Percentiles rank a stretch among this genome's conserved stretches.
phyloP scores from a whole-genome alignment of 2,113 vertebrate species.

The Telmatochromis bifrenatus region DNA sequence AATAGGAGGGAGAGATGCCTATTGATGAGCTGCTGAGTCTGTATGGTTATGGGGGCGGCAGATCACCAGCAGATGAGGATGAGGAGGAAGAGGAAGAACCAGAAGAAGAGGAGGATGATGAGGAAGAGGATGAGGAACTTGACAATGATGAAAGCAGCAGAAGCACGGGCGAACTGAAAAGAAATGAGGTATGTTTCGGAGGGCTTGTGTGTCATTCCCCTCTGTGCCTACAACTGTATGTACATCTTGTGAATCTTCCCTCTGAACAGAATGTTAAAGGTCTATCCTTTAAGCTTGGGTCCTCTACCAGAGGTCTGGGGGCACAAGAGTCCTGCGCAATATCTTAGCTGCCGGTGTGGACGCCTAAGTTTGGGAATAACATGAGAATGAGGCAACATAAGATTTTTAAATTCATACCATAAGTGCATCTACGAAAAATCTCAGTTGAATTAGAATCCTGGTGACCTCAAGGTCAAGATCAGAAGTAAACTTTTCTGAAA shows the following conservation, averaged over 20 bases:
- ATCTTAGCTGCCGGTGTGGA: not conserved
- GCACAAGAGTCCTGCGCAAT: not conserved
- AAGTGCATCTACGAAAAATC: not conserved
- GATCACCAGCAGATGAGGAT: slow-evolving; percentile 82
- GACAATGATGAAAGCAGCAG: slow-evolving; percentile 91
- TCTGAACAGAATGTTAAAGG: not conserved
- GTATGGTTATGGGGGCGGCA: slow-evolving; percentile 84
- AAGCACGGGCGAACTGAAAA: slow-evolving; percentile 79
- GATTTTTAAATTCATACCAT: not conserved
- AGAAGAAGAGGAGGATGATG: slow-evolving; percentile 83
- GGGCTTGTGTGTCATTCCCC: not conserved
- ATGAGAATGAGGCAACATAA: not conserved
- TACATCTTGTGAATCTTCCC: not conserved
- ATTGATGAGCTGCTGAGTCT: slow-evolving; percentile 92
- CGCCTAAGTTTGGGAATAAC: not conserved
- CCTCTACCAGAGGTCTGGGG: not conserved
- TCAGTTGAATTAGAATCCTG: not conserved
- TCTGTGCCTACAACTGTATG: not conserved
- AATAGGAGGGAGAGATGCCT: slow-evolving; percentile 94
- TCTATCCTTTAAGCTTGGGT: not conserved
- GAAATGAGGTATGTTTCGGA: slow-evolving; percentile 47
- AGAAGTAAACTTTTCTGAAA: not conserved
- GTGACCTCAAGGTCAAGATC: not conserved
- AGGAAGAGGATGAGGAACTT: slow-evolving; percentile 80
- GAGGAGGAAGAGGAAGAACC: slow-evolving; percentile 77